Evolutionary conservation across 2,888 invertebrate genomes (phyloP).

Genomic region (Litoditis marina): DNA sequence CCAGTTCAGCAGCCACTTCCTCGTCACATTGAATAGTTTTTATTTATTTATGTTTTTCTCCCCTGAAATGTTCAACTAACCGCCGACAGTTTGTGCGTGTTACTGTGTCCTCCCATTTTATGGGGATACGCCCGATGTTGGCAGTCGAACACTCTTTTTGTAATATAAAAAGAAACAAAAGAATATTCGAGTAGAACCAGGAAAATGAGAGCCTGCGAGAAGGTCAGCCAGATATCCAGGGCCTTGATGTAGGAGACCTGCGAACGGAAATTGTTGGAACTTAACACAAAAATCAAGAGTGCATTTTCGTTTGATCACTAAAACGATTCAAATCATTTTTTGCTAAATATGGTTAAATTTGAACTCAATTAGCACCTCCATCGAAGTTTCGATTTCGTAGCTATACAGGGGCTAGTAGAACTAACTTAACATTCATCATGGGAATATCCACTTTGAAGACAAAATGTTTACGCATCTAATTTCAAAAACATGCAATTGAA

Average conservation of each 20-base stretch:
- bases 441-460: too few relatives aligned
- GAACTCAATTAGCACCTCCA: too few relatives aligned
- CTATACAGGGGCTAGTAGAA: too few relatives aligned
- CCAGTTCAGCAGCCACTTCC: too few relatives aligned
- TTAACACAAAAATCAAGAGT: background rate
- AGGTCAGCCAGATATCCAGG: slow-evolving; percentile 59
- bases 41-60: too few relatives aligned
- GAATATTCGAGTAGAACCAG: slow-evolving; percentile 61
- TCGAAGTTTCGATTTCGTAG: too few relatives aligned
- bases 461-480: too few relatives aligned
- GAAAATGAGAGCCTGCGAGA: slow-evolving; percentile 60
- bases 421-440: too few relatives aligned
- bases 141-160: slow-evolving; percentile 50
- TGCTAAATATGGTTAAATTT: background rate
- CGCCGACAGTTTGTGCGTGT: background rate
- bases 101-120: background rate
- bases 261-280: too few relatives aligned
- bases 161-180: slow-evolving; percentile 60
- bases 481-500: too few relatives aligned
- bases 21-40: too few relatives aligned
- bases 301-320: background rate
- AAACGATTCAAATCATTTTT: background rate
- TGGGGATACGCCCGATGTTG: slow-evolving; percentile 30
- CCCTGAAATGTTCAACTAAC: too few relatives aligned
- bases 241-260: slow-evolving; percentile 57